These are phyloP conservation scores for Torymus aiolomorphi DNA, from an alignment of 2,888 invertebrate species.

Conservation along the genomic window DNA sequence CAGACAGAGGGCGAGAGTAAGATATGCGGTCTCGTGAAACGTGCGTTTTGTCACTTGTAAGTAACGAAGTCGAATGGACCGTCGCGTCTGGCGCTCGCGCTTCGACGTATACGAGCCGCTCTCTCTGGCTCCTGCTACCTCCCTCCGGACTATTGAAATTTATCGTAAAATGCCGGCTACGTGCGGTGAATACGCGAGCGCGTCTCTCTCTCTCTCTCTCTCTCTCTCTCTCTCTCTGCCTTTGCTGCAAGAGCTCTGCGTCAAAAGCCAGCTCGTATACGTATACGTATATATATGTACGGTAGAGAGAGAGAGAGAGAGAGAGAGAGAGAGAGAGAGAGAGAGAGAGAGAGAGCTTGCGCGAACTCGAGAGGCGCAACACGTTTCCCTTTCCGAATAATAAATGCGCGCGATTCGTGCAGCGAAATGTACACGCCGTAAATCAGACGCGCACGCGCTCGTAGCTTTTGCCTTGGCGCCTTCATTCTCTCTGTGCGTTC, in stretches of 20 bases:
- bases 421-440: slow-evolving; percentile 64
- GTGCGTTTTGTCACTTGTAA: slow-evolving; percentile 56
- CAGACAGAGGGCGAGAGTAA: neutral
- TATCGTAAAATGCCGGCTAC: slow-evolving; percentile 54
- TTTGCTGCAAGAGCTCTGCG: slow-evolving; percentile 7
- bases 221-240: slow-evolving; percentile 10
- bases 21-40: slow-evolving; percentile 37
- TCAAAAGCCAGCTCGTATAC: slow-evolving; percentile 41
- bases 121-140: slow-evolving; percentile 19
- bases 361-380: slow-evolving; percentile 61
- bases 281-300: slow-evolving; percentile 13
- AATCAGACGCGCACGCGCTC: slow-evolving; percentile 50
- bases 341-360: neutral
- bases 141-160: slow-evolving; percentile 53
- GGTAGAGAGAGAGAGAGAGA: neutral
- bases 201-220: slow-evolving; percentile 30
- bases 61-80: slow-evolving; percentile 51
- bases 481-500: neutral
- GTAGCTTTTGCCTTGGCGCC: slow-evolving; percentile 40
- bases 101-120: slow-evolving; percentile 23
- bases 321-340: slow-evolving; percentile 1
- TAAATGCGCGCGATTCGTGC: slow-evolving; percentile 65
- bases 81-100: neutral
- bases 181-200: slow-evolving; percentile 40
- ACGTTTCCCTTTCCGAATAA: slow-evolving; percentile 64